phyloP scores from a whole-genome alignment of 2,888 invertebrate species.

The Lypha dubia region DNA sequence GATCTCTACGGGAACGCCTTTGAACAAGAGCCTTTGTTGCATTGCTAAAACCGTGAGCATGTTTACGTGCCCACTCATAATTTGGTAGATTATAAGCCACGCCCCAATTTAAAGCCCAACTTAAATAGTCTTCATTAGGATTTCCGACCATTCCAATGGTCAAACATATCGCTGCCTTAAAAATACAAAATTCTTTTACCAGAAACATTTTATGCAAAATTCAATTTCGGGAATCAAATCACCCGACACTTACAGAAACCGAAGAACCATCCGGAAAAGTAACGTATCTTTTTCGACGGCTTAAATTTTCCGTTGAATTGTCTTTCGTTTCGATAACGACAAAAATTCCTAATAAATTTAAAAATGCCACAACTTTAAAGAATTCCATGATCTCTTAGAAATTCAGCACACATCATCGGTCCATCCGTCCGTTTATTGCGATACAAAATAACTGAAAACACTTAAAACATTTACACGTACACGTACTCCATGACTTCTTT shows the following conservation, averaged over 20 bases:
- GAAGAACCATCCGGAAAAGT: constrained; percentile 86
- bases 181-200: neutral
- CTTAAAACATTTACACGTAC: neutral
- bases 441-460: neutral
- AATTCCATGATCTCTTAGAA: constrained; percentile 31
- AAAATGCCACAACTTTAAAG: constrained; percentile 9
- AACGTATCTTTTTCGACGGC: constrained; percentile 83
- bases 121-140: constrained; percentile 85
- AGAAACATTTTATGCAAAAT: neutral
- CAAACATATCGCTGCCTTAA: constrained; percentile 85
- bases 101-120: constrained; percentile 88
- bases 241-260: constrained; percentile 83
- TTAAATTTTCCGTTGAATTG: constrained; percentile 52
- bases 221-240: too few species aligned
- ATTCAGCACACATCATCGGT: too few species aligned
- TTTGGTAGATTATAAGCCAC: constrained; percentile 87
- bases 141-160: constrained; percentile 86
- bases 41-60: constrained; percentile 78
- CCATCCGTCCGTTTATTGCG: neutral
- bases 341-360: constrained; percentile 1
- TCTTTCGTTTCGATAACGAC: neutral
- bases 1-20: constrained; percentile 87
- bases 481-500: neutral
- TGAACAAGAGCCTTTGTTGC: constrained; percentile 76
- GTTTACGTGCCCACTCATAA: constrained; percentile 84